Conservation (phyloP, 2,797 vertebrate genomes). For the Parauchenoglanis punctatus region DNA sequence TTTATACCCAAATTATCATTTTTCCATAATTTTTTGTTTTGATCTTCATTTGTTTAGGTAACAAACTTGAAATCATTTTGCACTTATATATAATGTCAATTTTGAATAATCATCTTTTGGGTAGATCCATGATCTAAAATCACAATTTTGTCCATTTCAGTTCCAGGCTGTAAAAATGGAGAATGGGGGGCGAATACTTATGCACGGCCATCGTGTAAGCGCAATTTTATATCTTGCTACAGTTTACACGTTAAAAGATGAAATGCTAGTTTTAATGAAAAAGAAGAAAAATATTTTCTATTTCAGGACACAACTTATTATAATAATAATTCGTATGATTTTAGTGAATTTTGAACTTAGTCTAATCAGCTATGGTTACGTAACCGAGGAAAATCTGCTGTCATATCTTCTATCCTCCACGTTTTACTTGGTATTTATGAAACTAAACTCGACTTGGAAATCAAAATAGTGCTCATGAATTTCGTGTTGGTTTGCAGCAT, state of each 20-base stretch:
- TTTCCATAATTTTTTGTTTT: background rate
- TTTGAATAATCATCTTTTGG: background rate
- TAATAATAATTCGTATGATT: background rate
- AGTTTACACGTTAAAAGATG: background rate
- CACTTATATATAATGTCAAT: too few species aligned
- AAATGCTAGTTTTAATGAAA: background rate
- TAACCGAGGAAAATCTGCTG: background rate
- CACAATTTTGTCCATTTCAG: background rate
- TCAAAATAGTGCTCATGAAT: background rate
- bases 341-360: background rate
- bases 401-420: background rate
- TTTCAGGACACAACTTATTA: background rate
- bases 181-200: slow-evolving; percentile 2
- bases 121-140: background rate
- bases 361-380: background rate
- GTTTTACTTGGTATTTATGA: background rate
- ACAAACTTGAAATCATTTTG: background rate
- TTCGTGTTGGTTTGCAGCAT: slow-evolving; percentile 35
- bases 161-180: background rate
- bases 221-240: background rate
- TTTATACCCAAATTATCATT: background rate
- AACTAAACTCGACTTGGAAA: background rate
- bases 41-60: background rate
- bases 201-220: background rate
- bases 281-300: background rate